Base-by-base conservation (phyloP, 1,140 invertebrate species). In the Hylaeus anthracinus region DNA sequence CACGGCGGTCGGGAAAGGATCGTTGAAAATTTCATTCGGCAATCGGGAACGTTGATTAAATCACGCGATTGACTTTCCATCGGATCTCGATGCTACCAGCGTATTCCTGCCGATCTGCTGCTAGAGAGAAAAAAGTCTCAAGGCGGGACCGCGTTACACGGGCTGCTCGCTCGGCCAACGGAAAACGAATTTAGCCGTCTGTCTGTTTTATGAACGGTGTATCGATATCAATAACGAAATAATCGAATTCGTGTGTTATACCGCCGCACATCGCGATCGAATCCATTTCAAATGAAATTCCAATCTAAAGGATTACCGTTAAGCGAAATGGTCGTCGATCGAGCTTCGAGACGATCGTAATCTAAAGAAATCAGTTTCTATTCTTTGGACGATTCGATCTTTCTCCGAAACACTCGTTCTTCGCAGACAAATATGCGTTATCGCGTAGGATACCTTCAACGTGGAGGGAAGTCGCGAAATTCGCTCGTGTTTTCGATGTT, bases 1-100 rank as follows among this genome's bases (percentile, higher is more conserved):
- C 61, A 12, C 61, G 61, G 39, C 39, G 6, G 10, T 41, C 12
- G 15, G 39, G 48, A 43, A 51, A 26, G 72, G 61, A 26, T 55
- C 48, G 72, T 3, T 76, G 64, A 65, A 76, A 69, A 76, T 69
- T 67, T 66, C 10, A 66, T 66, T 26, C 39, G 39, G 14, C 43
- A 45, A 60, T 60, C 65, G 43, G 51, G 53, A 48, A 69, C 64
- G 74, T 48, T 67, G 65, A 77, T 77, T 77, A 70, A 77, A 77
- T 77, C 65, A 69, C 53, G 26, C 53, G 55, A 55, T 60, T 55
- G 26, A 58, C 41, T 70, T 77, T 60, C 43, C 53, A 48, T 60
- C 74, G 51, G 41, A 10, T 67, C n/a, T 66, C 39, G 15, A 51
- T 63, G 45, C 60, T 73, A 39, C 63, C 64, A 8, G 43, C 26